A percentile compares a stretch with the other conserved stretches of the same genome.
Evolutionary conservation across 2,888 invertebrate species (phyloP).

Genomic region (Spisula solida): DNA sequence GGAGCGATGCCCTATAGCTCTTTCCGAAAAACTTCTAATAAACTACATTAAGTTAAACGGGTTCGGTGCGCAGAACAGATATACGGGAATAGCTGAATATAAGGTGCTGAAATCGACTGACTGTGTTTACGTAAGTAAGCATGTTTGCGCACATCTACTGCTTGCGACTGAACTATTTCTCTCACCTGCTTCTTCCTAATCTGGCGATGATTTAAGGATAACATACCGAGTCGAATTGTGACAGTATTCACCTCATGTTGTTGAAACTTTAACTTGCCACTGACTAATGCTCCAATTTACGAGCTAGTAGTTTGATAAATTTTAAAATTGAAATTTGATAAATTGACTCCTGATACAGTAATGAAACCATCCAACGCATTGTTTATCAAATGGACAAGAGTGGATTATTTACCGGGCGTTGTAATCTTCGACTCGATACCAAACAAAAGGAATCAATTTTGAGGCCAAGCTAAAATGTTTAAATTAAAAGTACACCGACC

Average conservation of each 20-base stretch:
- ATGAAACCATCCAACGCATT: neutral
- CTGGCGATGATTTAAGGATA: neutral
- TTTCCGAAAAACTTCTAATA: too few relatives aligned
- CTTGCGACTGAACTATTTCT: neutral
- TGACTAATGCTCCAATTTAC: neutral
- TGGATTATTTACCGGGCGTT: neutral
- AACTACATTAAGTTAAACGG: too few relatives aligned
- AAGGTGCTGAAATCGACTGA: too few relatives aligned
- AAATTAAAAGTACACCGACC: neutral
- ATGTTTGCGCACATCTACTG: too few relatives aligned
- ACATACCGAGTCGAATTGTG: neutral
- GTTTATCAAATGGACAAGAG: neutral
- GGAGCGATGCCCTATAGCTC: too few relatives aligned
- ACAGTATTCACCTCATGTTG: neutral
- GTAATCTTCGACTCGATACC: neutral
- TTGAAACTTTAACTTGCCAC: neutral
- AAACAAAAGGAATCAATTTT: neutral
- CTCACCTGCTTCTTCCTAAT: neutral
- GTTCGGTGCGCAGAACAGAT: too few relatives aligned
- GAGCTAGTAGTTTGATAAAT: neutral
- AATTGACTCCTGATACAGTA: neutral
- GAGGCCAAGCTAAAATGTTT: neutral
- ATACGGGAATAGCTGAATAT: too few relatives aligned
- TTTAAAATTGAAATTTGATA: constrained; percentile 5
- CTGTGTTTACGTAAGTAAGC: too few relatives aligned